A percentile compares a stretch with the other conserved stretches of the same genome.
phyloP scores from a whole-genome alignment of 1,140 invertebrate genomes.

The Pogonomyrmex californicus region DNA sequence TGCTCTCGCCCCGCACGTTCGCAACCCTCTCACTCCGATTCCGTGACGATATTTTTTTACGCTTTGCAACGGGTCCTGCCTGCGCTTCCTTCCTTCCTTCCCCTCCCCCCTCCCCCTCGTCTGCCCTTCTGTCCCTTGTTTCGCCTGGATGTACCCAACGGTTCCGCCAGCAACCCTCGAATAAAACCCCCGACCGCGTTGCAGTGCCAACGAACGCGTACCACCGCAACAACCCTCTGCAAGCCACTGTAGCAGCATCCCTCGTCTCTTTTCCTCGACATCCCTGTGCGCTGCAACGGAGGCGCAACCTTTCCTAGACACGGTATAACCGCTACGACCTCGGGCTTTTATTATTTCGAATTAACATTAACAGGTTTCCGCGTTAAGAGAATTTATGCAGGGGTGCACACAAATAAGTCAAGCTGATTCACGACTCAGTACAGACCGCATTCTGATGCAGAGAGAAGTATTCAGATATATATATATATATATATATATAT shows the following conservation, averaged over 20 bases:
- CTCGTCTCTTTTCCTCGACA: neutral
- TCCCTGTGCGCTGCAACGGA: slow-evolving; percentile 22
- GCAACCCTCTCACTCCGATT: slow-evolving; percentile 57
- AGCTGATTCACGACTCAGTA: neutral
- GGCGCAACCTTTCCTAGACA: slow-evolving; percentile 43
- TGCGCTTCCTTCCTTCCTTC: slow-evolving; percentile 67
- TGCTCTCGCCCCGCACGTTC: slow-evolving; percentile 19
- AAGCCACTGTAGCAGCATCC: slow-evolving; percentile 45
- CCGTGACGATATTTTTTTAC: slow-evolving; percentile 67
- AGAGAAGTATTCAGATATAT: neutral
- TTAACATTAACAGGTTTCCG: slow-evolving; percentile 78
- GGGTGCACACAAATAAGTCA: slow-evolving; percentile 60
- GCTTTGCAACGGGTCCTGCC: slow-evolving; percentile 49
- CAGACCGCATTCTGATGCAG: neutral
- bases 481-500: neutral
- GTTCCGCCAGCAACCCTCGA: slow-evolving; percentile 65
- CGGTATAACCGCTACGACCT: slow-evolving; percentile 56
- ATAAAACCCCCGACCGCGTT: slow-evolving; percentile 71
- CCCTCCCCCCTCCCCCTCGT: slow-evolving; percentile 8
- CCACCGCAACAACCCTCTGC: slow-evolving; percentile 65
- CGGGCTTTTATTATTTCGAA: slow-evolving; percentile 77
- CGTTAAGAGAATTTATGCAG: slow-evolving; percentile 68
- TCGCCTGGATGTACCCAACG: slow-evolving; percentile 69
- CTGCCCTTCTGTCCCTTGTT: slow-evolving; percentile 65
- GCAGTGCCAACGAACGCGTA: slow-evolving; percentile 67